Evolutionary conservation across 2,888 invertebrate species (phyloP), one percentile per base, ranked within the genome.

Genomic region (Tiliacea citrago): DNA sequence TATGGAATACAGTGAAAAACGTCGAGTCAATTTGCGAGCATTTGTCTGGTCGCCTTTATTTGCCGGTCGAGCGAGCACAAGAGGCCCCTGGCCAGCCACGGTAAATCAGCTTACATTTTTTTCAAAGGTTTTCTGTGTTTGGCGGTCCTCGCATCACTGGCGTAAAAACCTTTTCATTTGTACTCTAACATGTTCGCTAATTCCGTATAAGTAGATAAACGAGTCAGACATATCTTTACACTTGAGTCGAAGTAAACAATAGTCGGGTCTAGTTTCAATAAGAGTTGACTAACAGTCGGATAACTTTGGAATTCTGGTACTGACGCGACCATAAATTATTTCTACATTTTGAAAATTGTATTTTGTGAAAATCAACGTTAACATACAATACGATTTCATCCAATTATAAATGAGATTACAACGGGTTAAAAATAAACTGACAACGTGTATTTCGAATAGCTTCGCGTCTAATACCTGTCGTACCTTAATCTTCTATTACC

Each of bases 21-120:
- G 94, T 95, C 91, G 93, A 95, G 95, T 95, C 95, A 95, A 96
- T 96, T 96, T 96, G 94, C 92, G 92, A 95, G 93, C 95, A 95
- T 96, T 96, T 95, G 95, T 95, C 95, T 95, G 95, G 95, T 94
- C 93, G 95, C 95, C 94, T 96, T 95, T 96, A 95, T 95, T 96
- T 96, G 94, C 93, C 95, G 95, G 95, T 90, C 93, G 94, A 94
- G 92, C 90, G 95, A 89, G 86, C 93, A 92, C 92, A 91, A 93
- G 93, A 93, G 93, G 91, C 91, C 92, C 89, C 91, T 92, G 91
- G 90, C 91, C 92, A 90, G 93, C 92, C 90, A 92, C 95, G 93
- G 95, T 95, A 96, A 95, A 96, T 95, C 95, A 95, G 95, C 95
- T 95, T 95, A 95, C 93, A 95, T 94, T 95, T 95, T 80, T 95